Evolutionary conservation across 2,888 invertebrate genomes (phyloP), one percentile per base, ranked within the genome.

Genomic region (Timema cristinae): DNA sequence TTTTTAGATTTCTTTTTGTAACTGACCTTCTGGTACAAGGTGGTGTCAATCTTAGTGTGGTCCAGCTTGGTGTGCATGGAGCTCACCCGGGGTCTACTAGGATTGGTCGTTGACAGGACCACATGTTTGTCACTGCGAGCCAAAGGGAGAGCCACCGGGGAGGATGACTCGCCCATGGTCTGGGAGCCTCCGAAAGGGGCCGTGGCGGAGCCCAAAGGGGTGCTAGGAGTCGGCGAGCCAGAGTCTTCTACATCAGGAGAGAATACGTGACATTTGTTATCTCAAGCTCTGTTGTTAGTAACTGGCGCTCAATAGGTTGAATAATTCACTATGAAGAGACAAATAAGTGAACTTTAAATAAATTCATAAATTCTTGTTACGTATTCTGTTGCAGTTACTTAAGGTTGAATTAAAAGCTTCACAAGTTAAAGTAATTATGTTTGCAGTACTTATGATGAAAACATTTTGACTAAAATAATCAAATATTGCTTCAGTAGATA

Each of bases 31-130:
- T 85, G 84, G 77, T 87, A 87, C n/a, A 86, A 78, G 0, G 86
- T 82, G 73, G 85, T 84, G 78, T 88, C 87, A 71, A 88, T 87
- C 80, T 88, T 87, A 10, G 86, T 85, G 77, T 87, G 88, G 79
- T 89, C 89, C 75, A 90, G 81, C 76, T 88, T 88, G 67, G 88
- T 86, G 76, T 88, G 87, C 87, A 89, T 89, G 32, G 88, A 85
- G 16, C 85, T 82, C 5, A 86, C 83, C 66, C 83, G 82, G 0
- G 85, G 85, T 6, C 85, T 78, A 8, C 81, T 77, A 1, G 84
- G 84, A 74, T 82, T 82, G 48, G 79, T 77, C 79, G 82, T 84
- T 47, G 85, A 83, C 67, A 87, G 81, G 0, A 87, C 84, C 70
- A 87, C 83, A 72, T 86, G 86, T 73, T 86, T 86, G 61, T 87